These are phyloP conservation scores for Pavo muticus DNA, from an alignment of 2,113 vertebrate species.

Conservation along the genomic window DNA sequence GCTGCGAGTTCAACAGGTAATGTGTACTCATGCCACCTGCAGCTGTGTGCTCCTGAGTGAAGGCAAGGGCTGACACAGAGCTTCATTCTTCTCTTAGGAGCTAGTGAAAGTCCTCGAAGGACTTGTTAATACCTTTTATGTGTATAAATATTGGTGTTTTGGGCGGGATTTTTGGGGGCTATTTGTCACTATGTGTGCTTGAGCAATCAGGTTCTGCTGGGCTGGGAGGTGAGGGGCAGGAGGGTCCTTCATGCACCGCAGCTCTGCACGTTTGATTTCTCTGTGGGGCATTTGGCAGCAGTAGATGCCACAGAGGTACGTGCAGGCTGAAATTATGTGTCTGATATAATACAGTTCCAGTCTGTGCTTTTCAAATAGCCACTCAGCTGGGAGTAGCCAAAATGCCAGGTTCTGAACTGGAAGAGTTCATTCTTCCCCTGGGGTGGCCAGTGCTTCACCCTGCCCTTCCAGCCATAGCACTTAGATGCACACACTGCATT, in stretches of 20 bases:
- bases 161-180: too few species aligned
- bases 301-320: neutral
- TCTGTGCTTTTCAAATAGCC: neutral
- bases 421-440: neutral
- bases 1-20: conserved; percentile 22
- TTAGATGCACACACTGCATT: neutral
- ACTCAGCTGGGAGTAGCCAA: neutral
- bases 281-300: neutral
- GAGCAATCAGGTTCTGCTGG: neutral
- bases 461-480: neutral
- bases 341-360: accelerated
- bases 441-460: neutral
- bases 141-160: neutral
- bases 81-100: neutral
- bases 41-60: neutral
- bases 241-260: neutral
- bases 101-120: neutral
- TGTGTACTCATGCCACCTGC: neutral
- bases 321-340: neutral
- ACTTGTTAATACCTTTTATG: neutral
- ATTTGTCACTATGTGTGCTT: neutral
- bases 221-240: neutral
- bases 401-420: neutral
- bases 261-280: neutral
- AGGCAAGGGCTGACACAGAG: neutral